A percentile compares a stretch with the other conserved stretches of the same genome.
These are phyloP conservation scores for Chelonoidis abingdonii DNA, from an alignment of 2,113 vertebrate genomes.

Conservation along the genomic window DNA sequence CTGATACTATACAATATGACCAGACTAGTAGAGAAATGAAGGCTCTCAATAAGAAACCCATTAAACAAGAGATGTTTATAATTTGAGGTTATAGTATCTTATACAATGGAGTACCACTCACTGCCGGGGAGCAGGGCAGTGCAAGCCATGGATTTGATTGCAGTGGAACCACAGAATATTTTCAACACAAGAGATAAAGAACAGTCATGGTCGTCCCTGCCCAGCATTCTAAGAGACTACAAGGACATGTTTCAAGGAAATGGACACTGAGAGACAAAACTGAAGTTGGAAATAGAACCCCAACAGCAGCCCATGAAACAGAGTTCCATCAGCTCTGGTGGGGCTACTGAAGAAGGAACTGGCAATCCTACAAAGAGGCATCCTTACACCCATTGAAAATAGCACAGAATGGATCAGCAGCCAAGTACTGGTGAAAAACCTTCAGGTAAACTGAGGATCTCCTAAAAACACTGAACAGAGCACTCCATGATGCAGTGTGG, in stretches of 20 bases:
- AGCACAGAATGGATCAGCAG: background rate
- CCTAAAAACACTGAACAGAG: background rate
- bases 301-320: background rate
- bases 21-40: background rate
- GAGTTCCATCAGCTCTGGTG: background rate
- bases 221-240: background rate
- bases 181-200: background rate
- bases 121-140: background rate
- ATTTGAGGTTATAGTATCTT: background rate
- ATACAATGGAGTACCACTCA: background rate
- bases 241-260: background rate
- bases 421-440: background rate
- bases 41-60: background rate
- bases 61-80: background rate
- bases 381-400: background rate
- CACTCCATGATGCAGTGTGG: background rate
- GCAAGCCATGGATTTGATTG: background rate
- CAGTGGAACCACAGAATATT: background rate
- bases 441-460: background rate
- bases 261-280: background rate
- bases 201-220: background rate
- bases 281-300: background rate
- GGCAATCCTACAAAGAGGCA: background rate
- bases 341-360: background rate
- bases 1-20: background rate